These are phyloP conservation scores for Rhea pennata DNA, from an alignment of 2,113 vertebrate genomes.

Conservation along the genomic window DNA sequence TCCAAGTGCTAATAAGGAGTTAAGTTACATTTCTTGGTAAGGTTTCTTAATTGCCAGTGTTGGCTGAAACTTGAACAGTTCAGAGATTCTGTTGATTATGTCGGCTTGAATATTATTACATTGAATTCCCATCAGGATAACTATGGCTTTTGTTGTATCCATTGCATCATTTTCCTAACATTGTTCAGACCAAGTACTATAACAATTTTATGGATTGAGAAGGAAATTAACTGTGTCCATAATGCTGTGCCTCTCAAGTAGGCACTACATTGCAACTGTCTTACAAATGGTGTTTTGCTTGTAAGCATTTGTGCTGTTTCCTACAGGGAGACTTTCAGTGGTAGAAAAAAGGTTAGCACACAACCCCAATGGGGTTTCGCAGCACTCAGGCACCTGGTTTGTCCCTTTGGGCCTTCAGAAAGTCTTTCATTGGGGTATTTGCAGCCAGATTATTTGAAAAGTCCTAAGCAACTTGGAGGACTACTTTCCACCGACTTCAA, in stretches of 20 bases:
- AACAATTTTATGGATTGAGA: neutral
- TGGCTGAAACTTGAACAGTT: conserved; percentile 22
- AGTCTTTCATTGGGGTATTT: neutral
- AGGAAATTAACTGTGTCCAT: conserved; percentile 23
- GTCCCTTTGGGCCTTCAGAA: neutral
- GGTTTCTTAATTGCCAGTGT: conserved; percentile 1
- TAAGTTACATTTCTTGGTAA: conserved; percentile 45
- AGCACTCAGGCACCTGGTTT: neutral
- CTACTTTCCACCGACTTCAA: neutral
- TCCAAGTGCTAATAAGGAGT: conserved; percentile 62
- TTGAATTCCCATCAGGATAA: conserved; percentile 19
- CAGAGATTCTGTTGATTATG: conserved; percentile 56
- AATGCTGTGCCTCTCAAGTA: neutral
- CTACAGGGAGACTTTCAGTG: neutral
- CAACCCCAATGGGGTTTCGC: neutral
- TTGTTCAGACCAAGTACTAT: neutral
- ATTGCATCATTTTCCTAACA: conserved; percentile 24
- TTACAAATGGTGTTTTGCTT: neutral
- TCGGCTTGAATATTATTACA: conserved; percentile 17
- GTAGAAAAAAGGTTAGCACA: too few relatives aligned
- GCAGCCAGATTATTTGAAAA: neutral
- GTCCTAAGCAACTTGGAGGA: neutral
- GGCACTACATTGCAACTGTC: too few relatives aligned
- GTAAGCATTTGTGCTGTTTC: neutral
- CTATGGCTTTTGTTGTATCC: conserved; percentile 33